These are phyloP conservation scores for Elanoides forficatus DNA, from an alignment of 2,113 vertebrate genomes.

Conservation along the genomic window DNA sequence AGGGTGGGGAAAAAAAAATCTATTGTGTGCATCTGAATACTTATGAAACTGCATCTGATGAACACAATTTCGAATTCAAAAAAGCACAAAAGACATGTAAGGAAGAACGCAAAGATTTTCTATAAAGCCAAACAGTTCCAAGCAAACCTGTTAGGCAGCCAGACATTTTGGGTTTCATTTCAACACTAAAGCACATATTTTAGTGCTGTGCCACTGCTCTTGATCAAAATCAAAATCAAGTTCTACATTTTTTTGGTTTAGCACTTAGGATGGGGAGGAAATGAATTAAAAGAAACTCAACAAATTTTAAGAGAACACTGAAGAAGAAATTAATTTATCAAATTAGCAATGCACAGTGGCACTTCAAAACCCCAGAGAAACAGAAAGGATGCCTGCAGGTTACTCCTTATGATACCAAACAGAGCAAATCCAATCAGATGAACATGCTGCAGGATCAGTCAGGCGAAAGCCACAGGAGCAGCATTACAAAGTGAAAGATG, in stretches of 20 bases:
- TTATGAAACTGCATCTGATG: not conserved
- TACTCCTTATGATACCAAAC: constrained; percentile 31
- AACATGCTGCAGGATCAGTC: constrained; percentile 41
- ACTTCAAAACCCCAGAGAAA: constrained; percentile 7
- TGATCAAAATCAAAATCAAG: not conserved
- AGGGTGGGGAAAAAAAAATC: not conserved
- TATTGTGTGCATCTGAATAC: not conserved
- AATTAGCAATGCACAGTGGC: not conserved
- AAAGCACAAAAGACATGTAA: not conserved
- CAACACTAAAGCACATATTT: not conserved
- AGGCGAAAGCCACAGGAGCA: not conserved
- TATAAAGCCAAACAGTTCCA: not conserved
- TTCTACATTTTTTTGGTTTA: not conserved
- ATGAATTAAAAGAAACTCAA: not conserved
- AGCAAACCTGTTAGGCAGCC: not conserved
- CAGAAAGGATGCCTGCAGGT: constrained; percentile 30
- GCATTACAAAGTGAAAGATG: not conserved
- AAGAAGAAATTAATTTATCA: constrained; percentile 38
- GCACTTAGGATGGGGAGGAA: not conserved
- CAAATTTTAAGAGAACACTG: not conserved
- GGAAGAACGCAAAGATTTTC: not conserved
- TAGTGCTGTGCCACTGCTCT: not conserved
- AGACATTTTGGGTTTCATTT: not conserved
- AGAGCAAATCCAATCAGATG: constrained; percentile 62
- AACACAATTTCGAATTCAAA: not conserved